Evolutionary conservation across 2,797 vertebrate species (phyloP).

Genomic region (Notolepis coatsorum): DNA sequence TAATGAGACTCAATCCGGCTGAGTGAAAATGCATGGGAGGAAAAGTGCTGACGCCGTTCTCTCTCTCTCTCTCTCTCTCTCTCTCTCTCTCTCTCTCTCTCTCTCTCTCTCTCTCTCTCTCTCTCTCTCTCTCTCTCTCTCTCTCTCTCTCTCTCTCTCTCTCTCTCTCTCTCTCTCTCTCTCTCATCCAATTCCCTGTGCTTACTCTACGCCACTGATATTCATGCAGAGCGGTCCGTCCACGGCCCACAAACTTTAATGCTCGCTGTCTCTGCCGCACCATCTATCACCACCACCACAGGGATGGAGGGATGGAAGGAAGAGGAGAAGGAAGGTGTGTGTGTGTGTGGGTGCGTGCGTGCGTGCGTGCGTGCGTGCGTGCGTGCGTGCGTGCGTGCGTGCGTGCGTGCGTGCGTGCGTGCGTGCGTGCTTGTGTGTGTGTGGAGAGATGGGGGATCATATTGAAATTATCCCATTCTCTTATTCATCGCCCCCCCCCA

Average conservation of each 20-base stretch:
- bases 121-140: background rate
- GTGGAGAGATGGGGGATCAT: constrained; percentile 35
- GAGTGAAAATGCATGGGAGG: constrained; percentile 79
- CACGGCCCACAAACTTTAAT: constrained; percentile 83
- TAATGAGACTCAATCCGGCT: constrained; percentile 83
- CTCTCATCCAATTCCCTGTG: constrained; percentile 69
- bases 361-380: too few species aligned
- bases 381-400: too few species aligned
- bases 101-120: constrained; percentile 23
- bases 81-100: constrained; percentile 10
- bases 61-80: too few species aligned
- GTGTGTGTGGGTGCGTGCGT: constrained; percentile 4
- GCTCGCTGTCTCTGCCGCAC: constrained; percentile 52
- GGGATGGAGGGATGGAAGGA: constrained; percentile 59
- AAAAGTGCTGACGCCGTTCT: constrained; percentile 83
- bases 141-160: constrained; percentile 34
- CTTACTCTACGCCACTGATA: constrained; percentile 64
- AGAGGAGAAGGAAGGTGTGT: background rate
- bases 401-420: too few species aligned
- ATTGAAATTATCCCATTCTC: constrained; percentile 74
- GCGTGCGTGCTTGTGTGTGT: too few species aligned
- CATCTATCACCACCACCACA: constrained; percentile 71
- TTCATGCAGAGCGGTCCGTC: constrained; percentile 74
- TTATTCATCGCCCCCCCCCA: constrained; percentile 58
- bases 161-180: constrained; percentile 42